phyloP scores from a whole-genome alignment of 2,113 vertebrate genomes.

The Epinephelus moara region DNA sequence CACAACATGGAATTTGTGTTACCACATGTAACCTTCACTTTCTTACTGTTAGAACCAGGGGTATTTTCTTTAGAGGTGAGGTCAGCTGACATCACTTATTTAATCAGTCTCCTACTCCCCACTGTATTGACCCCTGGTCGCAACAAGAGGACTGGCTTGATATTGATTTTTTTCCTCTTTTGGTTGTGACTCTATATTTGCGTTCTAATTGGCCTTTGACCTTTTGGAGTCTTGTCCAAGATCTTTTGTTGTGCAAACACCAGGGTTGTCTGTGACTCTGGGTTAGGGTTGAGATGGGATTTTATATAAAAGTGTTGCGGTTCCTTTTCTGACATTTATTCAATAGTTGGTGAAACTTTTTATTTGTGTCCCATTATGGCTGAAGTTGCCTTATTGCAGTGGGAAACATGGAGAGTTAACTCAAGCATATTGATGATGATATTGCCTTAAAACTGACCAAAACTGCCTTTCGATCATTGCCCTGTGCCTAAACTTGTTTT shows the following conservation, averaged over 20 bases:
- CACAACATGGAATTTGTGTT: constrained; percentile 14
- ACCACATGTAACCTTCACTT: constrained; percentile 17
- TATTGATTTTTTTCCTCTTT: constrained; percentile 21
- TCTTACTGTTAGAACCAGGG: constrained; percentile 13
- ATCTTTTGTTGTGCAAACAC: constrained; percentile 14
- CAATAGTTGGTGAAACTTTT: background rate
- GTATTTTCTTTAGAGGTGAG: background rate
- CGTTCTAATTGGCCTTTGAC: constrained; percentile 37
- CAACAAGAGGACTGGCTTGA: constrained; percentile 8
- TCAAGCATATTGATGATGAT: background rate
- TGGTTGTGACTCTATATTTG: constrained; percentile 32
- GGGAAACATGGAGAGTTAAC: background rate
- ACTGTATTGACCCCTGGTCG: background rate
- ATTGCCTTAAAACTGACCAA: constrained; percentile 40
- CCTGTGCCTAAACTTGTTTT: constrained; percentile 22
- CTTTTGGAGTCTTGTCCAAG: constrained; percentile 51
- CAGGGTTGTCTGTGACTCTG: constrained; percentile 18
- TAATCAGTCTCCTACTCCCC: background rate
- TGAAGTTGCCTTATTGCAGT: constrained; percentile 1
- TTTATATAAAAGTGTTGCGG: background rate
- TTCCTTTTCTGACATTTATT: background rate
- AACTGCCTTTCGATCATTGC: constrained; percentile 40
- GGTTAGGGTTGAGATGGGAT: background rate
- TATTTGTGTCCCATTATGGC: background rate
- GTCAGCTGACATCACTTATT: constrained; percentile 2